These are phyloP conservation scores for Hippocampus kuda DNA, from an alignment of 2,797 vertebrate genomes.

Conservation along the genomic window DNA sequence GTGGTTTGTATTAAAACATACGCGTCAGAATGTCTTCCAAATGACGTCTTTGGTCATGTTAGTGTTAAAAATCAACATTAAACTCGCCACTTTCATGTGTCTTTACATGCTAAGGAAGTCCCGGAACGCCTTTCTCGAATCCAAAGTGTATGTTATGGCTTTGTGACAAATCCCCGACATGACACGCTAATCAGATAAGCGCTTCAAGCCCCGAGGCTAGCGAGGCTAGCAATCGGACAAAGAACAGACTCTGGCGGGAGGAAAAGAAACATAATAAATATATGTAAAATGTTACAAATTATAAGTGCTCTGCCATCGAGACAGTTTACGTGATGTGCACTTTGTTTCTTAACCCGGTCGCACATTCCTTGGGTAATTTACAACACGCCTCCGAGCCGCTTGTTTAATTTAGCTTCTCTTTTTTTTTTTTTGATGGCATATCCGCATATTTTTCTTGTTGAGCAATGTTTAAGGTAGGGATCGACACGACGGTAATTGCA, in stretches of 20 bases:
- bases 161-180: conserved; percentile 67
- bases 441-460: conserved; percentile 82
- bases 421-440: conserved; percentile 49
- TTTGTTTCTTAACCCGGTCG: conserved; percentile 61
- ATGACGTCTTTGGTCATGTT: not conserved
- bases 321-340: conserved; percentile 57
- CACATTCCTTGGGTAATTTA: conserved; percentile 81
- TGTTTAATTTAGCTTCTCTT: conserved; percentile 72
- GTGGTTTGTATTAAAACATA: not conserved
- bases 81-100: conserved; percentile 12
- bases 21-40: not conserved
- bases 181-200: conserved; percentile 68
- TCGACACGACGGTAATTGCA: conserved; percentile 75
- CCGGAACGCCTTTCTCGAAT: conserved; percentile 20
- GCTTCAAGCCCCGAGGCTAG: conserved; percentile 53
- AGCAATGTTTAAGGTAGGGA: conserved; percentile 78
- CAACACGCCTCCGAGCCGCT: conserved; percentile 67
- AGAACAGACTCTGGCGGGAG: conserved; percentile 61
- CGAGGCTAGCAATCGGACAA: conserved; percentile 60
- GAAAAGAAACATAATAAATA: conserved; percentile 68
- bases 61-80: not conserved
- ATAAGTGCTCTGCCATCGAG: conserved; percentile 55
- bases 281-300: conserved; percentile 73
- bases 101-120: conserved; percentile 41
- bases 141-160: conserved; percentile 53